Conservation (phyloP, 2,113 vertebrate species). For the Notechis scutatus region DNA sequence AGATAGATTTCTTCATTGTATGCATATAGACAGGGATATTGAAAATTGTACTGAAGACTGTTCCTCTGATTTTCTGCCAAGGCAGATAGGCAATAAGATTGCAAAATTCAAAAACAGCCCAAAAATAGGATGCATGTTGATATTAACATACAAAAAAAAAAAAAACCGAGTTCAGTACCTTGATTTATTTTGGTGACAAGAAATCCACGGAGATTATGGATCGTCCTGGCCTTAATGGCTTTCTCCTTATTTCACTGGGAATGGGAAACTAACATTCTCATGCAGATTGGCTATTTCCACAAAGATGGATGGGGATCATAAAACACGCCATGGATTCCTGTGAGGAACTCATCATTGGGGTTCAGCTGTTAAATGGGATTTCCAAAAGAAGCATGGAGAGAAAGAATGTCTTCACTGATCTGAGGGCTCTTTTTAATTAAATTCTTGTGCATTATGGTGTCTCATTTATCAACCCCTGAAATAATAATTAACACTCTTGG, state of each 20-base stretch:
- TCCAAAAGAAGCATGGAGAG: constrained; percentile 1
- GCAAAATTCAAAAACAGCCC: not conserved
- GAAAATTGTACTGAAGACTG: not conserved
- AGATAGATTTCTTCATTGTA: not conserved
- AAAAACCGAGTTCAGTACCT: not conserved
- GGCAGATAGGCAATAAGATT: not conserved
- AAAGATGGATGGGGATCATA: not conserved
- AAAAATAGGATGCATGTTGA: not conserved
- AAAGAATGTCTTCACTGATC: not conserved
- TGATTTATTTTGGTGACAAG: not conserved
- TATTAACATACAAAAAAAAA: not conserved
- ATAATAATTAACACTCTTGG: constrained; percentile 23
- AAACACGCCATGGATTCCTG: not conserved
- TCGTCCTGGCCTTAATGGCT: not conserved
- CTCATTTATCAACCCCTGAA: not conserved
- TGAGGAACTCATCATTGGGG: not conserved
- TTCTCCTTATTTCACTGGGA: not conserved
- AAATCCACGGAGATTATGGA: not conserved
- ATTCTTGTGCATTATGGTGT: not conserved
- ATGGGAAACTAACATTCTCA: not conserved
- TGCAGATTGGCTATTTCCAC: not conserved
- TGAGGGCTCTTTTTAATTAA: constrained; percentile 21
- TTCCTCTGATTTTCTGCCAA: not conserved
- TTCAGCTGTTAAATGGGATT: constrained; percentile 9
- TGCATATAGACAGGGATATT: not conserved